A percentile compares a stretch with the other conserved stretches of the same genome.
Conservation (phyloP, 2,888 invertebrate species). For the Panopea generosa region DNA sequence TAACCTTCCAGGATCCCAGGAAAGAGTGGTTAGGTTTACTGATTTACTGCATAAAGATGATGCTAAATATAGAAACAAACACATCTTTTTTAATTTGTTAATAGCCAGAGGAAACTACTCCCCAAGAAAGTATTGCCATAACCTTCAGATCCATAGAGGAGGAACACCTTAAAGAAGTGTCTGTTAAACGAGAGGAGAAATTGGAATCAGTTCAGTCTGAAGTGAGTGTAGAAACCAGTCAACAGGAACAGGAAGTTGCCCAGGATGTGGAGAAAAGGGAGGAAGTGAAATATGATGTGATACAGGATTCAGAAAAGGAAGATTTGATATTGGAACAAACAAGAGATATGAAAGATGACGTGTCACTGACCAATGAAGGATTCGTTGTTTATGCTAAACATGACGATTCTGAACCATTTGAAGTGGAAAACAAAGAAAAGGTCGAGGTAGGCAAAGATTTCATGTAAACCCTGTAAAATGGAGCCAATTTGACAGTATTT, state of each 20-base stretch:
- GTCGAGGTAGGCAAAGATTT: conserved; percentile 21
- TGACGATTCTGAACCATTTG: conserved; percentile 42
- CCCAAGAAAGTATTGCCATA: too few relatives aligned
- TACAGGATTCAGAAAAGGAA: conserved; percentile 13
- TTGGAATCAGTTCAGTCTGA: conserved; percentile 17
- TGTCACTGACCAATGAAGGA: conserved; percentile 35
- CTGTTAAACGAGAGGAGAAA: conserved; percentile 46
- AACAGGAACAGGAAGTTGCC: conserved; percentile 29
- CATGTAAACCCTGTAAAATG: too few relatives aligned
- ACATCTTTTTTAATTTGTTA: too few relatives aligned
- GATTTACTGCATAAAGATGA: too few relatives aligned
- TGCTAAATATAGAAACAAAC: too few relatives aligned
- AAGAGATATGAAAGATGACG: conserved; percentile 11
- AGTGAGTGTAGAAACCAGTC: conserved; percentile 18
- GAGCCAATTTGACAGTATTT: too few relatives aligned
- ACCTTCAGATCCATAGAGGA: conserved; percentile 41
- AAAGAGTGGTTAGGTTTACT: too few relatives aligned
- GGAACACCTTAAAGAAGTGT: conserved; percentile 52
- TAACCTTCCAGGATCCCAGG: too few relatives aligned
- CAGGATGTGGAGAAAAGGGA: conserved; percentile 34
- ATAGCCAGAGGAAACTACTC: too few relatives aligned
- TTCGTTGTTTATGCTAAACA: conserved; percentile 56
- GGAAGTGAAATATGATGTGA: conserved; percentile 9
- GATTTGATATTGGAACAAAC: conserved; percentile 6
- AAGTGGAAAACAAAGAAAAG: conserved; percentile 35